phyloP scores from a whole-genome alignment of 1,140 invertebrate species.

The Eupristina koningsbergeri region DNA sequence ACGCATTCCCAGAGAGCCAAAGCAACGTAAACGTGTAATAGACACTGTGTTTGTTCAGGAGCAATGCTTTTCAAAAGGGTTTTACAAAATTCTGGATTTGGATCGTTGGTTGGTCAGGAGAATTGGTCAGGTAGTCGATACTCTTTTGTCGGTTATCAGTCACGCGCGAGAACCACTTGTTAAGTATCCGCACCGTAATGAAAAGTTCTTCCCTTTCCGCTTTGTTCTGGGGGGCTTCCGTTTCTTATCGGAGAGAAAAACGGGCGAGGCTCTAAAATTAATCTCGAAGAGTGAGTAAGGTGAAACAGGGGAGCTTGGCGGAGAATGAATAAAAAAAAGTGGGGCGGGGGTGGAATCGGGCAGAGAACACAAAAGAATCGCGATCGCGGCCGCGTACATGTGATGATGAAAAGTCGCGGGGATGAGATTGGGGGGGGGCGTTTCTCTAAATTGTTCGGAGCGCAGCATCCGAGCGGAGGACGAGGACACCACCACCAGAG shows the following conservation, averaged over 20 bases:
- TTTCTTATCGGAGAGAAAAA: neutral
- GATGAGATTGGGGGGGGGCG: neutral
- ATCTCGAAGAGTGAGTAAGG: neutral
- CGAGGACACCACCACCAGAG: neutral
- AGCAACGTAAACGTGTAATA: conserved; percentile 75
- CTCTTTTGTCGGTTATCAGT: neutral
- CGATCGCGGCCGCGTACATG: neutral
- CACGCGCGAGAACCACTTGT: neutral
- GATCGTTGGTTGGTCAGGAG: conserved; percentile 31
- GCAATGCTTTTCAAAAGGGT: conserved; percentile 34
- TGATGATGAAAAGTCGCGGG: conserved; percentile 20
- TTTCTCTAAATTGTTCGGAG: conserved; percentile 3
- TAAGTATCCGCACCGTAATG: neutral
- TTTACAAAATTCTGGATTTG: conserved; percentile 36
- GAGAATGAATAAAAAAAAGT: neutral
- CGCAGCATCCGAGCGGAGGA: no score
- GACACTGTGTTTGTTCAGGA: conserved; percentile 70
- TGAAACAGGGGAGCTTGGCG: neutral
- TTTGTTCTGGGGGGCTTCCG: neutral
- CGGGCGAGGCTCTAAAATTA: neutral
- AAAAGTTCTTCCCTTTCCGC: neutral
- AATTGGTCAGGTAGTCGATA: conserved; percentile 4
- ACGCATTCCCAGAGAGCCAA: conserved; percentile 77
- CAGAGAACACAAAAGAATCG: neutral
- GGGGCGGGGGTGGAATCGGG: no score